Percentiles rank a stretch among this genome's conserved stretches.
These are phyloP conservation scores for Petaurus breviceps DNA, from an alignment of 2,113 vertebrate genomes.

Conservation along the genomic window DNA sequence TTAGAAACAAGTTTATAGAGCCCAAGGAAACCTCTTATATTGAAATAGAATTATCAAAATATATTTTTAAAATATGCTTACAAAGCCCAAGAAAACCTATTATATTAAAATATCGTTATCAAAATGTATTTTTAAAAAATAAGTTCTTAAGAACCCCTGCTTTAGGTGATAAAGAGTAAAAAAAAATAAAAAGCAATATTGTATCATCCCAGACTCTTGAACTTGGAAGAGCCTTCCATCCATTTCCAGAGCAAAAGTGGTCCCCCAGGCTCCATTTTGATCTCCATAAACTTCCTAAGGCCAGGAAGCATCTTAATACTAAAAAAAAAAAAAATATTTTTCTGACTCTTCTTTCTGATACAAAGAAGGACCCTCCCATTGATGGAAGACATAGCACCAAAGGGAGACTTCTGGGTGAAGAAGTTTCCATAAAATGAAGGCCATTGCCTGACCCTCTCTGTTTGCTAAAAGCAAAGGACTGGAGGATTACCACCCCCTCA, in stretches of 20 bases:
- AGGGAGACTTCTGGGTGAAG: not conserved
- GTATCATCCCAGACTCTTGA: not conserved
- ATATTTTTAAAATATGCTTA: not conserved
- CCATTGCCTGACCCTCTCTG: not conserved
- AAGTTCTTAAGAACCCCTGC: not conserved
- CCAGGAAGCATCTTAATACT: not conserved
- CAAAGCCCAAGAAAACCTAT: not conserved
- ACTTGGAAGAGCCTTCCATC: not conserved
- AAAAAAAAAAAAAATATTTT: not conserved
- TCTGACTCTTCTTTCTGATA: not conserved
- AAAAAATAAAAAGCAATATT: not conserved
- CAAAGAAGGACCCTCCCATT: not conserved
- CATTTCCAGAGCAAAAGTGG: not conserved
- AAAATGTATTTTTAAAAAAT: not conserved
- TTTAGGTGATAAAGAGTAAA: not conserved
- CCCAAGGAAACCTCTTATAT: not conserved
- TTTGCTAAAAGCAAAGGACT: not conserved
- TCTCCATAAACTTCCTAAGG: not conserved
- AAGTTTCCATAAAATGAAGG: not conserved
- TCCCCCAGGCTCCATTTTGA: not conserved
- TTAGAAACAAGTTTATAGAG: not conserved
- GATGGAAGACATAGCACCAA: not conserved
- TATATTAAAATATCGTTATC: not conserved
- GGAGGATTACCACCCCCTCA: not conserved
- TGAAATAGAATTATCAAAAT: not conserved